Percentiles rank a stretch among this genome's conserved stretches.
Evolutionary conservation across 2,113 vertebrate genomes (phyloP).

Genomic region (Strigops habroptila): DNA sequence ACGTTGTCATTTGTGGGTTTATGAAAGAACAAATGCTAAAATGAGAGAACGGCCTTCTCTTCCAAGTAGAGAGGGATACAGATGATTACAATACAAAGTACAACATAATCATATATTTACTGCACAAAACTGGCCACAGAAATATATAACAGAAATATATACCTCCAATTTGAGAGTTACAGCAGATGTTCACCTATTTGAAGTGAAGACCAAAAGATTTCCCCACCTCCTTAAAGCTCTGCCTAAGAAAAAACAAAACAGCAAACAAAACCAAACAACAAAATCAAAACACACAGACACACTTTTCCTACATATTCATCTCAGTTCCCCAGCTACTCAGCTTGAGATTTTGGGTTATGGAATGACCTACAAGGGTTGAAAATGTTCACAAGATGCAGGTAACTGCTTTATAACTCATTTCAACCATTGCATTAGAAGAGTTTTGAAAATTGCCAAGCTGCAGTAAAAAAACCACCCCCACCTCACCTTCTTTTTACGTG

Average conservation of each 20-base stretch:
- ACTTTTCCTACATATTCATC: background rate
- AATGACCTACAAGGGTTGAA: background rate
- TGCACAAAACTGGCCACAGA: background rate
- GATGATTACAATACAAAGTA: constrained; percentile 56
- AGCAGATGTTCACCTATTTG: constrained; percentile 45
- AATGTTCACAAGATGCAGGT: background rate
- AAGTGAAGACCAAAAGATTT: background rate
- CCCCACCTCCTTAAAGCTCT: background rate
- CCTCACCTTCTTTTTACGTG: background rate
- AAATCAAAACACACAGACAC: background rate
- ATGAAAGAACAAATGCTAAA: constrained; percentile 55
- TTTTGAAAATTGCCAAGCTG: background rate
- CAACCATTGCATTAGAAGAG: background rate
- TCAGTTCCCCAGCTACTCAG: background rate
- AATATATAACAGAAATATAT: background rate
- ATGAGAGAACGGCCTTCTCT: constrained; percentile 33
- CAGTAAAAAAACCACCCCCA: background rate
- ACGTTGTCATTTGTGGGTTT: constrained; percentile 74
- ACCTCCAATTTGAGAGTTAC: constrained; percentile 4
- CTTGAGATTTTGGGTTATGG: background rate
- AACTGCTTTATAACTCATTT: background rate
- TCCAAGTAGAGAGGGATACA: constrained; percentile 28
- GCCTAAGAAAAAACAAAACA: background rate
- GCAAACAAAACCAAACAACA: background rate
- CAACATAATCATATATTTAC: constrained; percentile 60